A percentile compares a stretch with the other conserved stretches of the same genome.
Conservation (phyloP, 2,113 vertebrate genomes). For the Scomber colias region DNA sequence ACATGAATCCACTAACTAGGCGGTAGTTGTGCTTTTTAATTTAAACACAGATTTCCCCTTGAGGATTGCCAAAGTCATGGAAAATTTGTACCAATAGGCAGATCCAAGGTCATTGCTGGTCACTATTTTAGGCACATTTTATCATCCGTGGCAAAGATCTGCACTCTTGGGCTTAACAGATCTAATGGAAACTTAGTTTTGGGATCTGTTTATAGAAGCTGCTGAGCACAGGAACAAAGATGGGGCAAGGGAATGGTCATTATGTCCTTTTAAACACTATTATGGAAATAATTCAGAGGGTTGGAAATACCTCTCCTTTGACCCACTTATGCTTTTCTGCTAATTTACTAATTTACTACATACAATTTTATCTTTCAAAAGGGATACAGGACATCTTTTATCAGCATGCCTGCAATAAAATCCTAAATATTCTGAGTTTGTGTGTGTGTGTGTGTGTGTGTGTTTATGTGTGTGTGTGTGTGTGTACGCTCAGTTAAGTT, state of each 20-base stretch:
- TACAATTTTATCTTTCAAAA: neutral
- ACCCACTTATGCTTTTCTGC: conserved; percentile 13
- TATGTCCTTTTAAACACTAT: conserved; percentile 28
- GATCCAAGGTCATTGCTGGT: conserved; percentile 69
- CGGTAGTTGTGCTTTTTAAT: neutral
- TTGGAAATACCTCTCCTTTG: conserved; percentile 26
- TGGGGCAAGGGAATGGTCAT: conserved; percentile 30
- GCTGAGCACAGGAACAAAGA: conserved; percentile 50
- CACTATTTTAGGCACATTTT: conserved; percentile 76
- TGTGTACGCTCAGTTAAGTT: neutral
- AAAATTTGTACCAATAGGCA: conserved; percentile 75
- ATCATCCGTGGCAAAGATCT: conserved; percentile 52
- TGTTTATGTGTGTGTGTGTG: too few species aligned
- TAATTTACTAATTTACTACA: neutral
- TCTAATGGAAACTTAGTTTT: conserved; percentile 72
- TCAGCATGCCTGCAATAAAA: too few species aligned
- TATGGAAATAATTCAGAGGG: conserved; percentile 13
- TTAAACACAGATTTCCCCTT: conserved; percentile 28
- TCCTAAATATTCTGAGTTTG: neutral
- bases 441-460: neutral
- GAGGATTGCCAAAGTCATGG: conserved; percentile 70
- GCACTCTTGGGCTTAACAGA: conserved; percentile 72
- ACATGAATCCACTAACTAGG: neutral
- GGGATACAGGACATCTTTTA: neutral
- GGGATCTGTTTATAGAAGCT: conserved; percentile 74